Percentiles rank a stretch among this genome's conserved stretches.
Conservation (phyloP, 1,140 invertebrate genomes). For the Zelostemma sp. region DNA sequence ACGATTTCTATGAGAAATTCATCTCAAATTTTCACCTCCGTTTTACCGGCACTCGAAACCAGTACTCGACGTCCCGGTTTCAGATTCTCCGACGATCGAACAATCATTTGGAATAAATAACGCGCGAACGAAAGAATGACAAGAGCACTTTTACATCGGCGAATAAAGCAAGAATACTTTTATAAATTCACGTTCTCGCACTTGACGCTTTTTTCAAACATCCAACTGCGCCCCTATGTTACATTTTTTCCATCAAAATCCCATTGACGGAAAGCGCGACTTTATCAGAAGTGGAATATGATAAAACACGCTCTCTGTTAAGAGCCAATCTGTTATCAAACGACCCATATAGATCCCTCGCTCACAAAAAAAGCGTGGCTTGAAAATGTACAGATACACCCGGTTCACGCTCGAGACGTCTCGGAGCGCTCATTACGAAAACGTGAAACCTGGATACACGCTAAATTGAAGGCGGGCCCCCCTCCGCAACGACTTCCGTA, state of each 20-base stretch:
- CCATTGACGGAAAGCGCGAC: too few species aligned
- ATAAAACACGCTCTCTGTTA: not conserved
- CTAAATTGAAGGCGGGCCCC: slow-evolving; percentile 9
- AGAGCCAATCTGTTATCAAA: not conserved
- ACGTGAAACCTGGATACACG: slow-evolving; percentile 8
- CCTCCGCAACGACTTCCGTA: slow-evolving; percentile 6
- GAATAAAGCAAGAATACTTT: too few species aligned
- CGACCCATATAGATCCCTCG: not conserved
- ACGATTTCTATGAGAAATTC: slow-evolving; percentile 27
- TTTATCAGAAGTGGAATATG: slow-evolving; percentile 15
- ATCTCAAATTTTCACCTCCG: slow-evolving; percentile 36
- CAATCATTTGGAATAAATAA: too few species aligned
- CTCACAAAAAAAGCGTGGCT: not conserved
- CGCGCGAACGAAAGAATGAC: too few species aligned
- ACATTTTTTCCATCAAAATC: too few species aligned
- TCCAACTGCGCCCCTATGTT: too few species aligned
- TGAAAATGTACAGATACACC: not conserved
- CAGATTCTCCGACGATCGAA: too few species aligned
- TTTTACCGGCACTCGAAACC: too few species aligned
- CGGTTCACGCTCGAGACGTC: not conserved
- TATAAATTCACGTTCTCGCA: too few species aligned
- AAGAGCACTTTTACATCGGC: too few species aligned
- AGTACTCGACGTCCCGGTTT: too few species aligned
- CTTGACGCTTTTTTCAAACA: too few species aligned
- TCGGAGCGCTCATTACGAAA: not conserved